Percentiles rank a stretch among this genome's conserved stretches.
These are phyloP conservation scores for Troilus luridus DNA, from an alignment of 2,888 invertebrate species.

Conservation along the genomic window DNA sequence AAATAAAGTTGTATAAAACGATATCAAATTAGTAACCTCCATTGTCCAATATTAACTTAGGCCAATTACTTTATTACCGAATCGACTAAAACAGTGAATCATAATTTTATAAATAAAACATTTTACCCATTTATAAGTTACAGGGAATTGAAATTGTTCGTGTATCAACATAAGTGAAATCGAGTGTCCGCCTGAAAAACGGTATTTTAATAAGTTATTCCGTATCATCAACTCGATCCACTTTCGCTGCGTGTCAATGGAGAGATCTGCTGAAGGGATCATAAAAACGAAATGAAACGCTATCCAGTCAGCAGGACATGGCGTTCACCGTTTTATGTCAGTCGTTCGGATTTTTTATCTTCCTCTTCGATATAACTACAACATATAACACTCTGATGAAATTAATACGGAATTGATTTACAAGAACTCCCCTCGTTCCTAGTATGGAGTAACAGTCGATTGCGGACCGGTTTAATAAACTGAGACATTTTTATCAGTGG, in stretches of 20 bases:
- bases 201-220: slow-evolving; percentile 16
- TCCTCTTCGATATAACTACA: background rate
- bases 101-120: too few species aligned
- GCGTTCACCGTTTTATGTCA: background rate
- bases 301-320: background rate
- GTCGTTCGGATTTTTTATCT: background rate
- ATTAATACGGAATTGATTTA: slow-evolving; percentile 26
- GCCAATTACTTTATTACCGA: too few species aligned
- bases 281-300: background rate
- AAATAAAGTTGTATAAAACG: too few species aligned
- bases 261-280: background rate
- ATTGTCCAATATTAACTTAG: too few species aligned
- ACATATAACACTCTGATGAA: background rate
- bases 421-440: background rate
- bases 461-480: slow-evolving; percentile 36
- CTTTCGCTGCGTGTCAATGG: background rate
- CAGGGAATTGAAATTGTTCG: background rate
- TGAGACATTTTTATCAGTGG: slow-evolving; percentile 37
- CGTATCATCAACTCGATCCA: background rate
- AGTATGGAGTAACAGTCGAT: slow-evolving; percentile 3
- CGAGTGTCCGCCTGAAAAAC: background rate
- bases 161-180: background rate
- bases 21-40: too few species aligned
- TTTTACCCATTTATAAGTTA: too few species aligned
- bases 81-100: too few species aligned